Percentiles rank a stretch among this genome's conserved stretches.
Evolutionary conservation across 2,797 vertebrate species (phyloP).

Genomic region (Rhadinocentrus ornatus): DNA sequence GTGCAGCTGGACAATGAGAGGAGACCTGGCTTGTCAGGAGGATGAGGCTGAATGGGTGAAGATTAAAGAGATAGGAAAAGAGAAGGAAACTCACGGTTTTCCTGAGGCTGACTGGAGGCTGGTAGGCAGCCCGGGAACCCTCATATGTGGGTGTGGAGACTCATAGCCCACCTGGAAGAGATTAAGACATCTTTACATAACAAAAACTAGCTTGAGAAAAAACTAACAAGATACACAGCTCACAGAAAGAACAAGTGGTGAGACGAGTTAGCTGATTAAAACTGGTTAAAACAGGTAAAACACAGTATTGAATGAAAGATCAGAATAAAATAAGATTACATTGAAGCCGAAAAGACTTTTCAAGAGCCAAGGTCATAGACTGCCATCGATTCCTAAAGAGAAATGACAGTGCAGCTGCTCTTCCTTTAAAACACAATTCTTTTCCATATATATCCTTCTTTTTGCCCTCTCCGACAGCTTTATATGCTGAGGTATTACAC

Average conservation of each 20-base stretch:
- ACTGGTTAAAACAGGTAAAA: background rate
- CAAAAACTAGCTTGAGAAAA: background rate
- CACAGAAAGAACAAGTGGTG: background rate
- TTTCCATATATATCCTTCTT: background rate
- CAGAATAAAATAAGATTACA: slow-evolving; percentile 31
- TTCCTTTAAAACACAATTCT: slow-evolving; percentile 4
- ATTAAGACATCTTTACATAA: slow-evolving; percentile 6
- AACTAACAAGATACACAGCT: background rate
- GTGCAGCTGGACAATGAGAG: background rate
- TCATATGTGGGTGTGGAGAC: slow-evolving; percentile 84
- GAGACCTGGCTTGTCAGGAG: background rate
- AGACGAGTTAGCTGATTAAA: slow-evolving; percentile 18
- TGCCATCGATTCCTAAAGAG: slow-evolving; percentile 27
- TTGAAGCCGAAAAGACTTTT: slow-evolving; percentile 29
- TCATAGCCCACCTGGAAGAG: slow-evolving; percentile 83
- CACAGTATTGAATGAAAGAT: slow-evolving; percentile 26
- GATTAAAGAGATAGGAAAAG: slow-evolving; percentile 6
- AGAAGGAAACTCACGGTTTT: slow-evolving; percentile 81
- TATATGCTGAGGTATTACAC: slow-evolving; percentile 54
- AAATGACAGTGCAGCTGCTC: slow-evolving; percentile 18
- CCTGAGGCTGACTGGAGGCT: slow-evolving; percentile 84
- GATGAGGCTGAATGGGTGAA: slow-evolving; percentile 31
- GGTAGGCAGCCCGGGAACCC: slow-evolving; percentile 82
- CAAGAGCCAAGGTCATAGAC: slow-evolving; percentile 31
- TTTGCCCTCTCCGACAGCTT: slow-evolving; percentile 30